These are phyloP conservation scores for Entelurus aequoreus DNA, from an alignment of 2,113 vertebrate species.

Conservation along the genomic window DNA sequence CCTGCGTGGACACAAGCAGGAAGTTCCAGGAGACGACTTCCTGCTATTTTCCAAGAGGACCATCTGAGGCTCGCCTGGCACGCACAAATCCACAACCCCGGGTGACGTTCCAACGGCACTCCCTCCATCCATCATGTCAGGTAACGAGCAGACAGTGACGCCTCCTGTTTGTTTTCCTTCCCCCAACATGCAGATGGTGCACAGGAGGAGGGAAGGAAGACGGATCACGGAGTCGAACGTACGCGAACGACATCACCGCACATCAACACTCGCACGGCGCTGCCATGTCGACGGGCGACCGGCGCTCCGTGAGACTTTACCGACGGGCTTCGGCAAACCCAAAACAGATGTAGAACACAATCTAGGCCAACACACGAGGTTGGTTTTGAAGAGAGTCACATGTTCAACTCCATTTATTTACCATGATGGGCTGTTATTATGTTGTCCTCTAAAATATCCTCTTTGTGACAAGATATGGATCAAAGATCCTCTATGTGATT, in stretches of 20 bases:
- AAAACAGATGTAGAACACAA: not conserved
- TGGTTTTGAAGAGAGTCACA: too few relatives aligned
- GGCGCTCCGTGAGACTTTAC: conserved; percentile 5
- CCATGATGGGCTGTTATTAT: too few relatives aligned
- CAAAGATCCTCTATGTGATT: too few relatives aligned
- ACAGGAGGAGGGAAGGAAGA: conserved; percentile 53
- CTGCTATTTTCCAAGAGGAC: conserved; percentile 43
- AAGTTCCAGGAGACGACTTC: conserved; percentile 47
- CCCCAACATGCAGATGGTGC: conserved; percentile 59
- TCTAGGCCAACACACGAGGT: too few relatives aligned
- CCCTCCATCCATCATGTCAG: conserved; percentile 69
- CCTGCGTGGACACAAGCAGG: conserved; percentile 45
- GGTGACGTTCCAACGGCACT: conserved; percentile 64
- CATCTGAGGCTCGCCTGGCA: conserved; percentile 61
- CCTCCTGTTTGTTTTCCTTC: conserved; percentile 20
- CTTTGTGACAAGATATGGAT: too few relatives aligned
- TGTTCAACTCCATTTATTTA: too few relatives aligned
- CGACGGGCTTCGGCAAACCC: not conserved
- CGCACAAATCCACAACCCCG: conserved; percentile 30
- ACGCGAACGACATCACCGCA: conserved; percentile 14
- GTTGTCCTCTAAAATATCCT: too few relatives aligned
- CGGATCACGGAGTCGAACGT: conserved; percentile 29
- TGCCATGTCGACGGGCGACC: conserved; percentile 23
- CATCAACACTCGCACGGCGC: conserved; percentile 11
- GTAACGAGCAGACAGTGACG: conserved; percentile 71